A percentile compares a stretch with the other conserved stretches of the same genome.
Evolutionary conservation across 2,797 vertebrate genomes (phyloP).

Genomic region (Sebastes wilsoni): DNA sequence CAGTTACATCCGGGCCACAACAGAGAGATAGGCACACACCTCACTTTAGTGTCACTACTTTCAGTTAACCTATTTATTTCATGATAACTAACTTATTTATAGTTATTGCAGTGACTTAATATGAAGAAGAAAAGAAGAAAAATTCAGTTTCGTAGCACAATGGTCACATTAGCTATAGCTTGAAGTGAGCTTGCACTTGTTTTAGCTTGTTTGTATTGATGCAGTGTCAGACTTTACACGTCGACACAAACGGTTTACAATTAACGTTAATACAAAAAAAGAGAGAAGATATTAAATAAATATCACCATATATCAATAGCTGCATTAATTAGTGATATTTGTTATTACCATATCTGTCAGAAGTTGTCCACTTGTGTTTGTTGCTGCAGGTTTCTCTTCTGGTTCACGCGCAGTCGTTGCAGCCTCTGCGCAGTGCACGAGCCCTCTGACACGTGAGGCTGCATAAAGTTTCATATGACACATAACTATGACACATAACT

Average conservation of each 20-base stretch:
- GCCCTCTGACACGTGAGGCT: constrained; percentile 3
- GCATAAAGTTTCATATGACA: constrained; percentile 34
- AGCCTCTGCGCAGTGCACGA: constrained; percentile 4
- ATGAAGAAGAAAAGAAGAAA: neutral
- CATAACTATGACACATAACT: neutral
- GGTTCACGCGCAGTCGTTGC: neutral
- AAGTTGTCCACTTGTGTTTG: neutral
- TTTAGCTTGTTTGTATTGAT: constrained; percentile 13
- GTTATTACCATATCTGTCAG: constrained; percentile 43
- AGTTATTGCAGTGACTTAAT: neutral
- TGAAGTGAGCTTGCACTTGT: neutral
- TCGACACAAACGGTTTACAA: neutral
- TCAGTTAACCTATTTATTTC: neutral
- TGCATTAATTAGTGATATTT: neutral
- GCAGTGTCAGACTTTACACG: neutral
- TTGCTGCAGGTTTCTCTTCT: constrained; percentile 1
- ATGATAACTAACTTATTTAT: neutral
- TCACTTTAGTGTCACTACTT: neutral
- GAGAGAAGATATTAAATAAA: neutral
- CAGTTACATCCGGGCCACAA: neutral
- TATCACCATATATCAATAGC: neutral
- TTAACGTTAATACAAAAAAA: no score
- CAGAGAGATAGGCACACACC: neutral
- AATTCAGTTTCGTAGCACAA: neutral
- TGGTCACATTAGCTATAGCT: neutral